Evolutionary conservation across 2,888 invertebrate species (phyloP).

Genomic region (Caenorhabditis afra): DNA sequence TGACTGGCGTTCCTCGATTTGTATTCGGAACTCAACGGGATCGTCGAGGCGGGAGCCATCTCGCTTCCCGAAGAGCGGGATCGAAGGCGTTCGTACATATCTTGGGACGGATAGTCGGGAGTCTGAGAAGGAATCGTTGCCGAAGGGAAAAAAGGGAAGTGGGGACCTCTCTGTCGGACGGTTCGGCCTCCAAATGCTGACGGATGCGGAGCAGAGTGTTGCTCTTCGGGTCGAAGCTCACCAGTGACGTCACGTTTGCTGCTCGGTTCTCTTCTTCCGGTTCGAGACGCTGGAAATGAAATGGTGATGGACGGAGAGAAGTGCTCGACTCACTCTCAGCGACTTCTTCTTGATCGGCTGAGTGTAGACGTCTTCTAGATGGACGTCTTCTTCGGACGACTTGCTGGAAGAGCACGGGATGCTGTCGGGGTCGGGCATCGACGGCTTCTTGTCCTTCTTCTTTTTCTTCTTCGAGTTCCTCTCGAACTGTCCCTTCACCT

Average conservation of each 20-base stretch:
- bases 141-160: not conserved
- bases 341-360: slow-evolving; percentile 62
- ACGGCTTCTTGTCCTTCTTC: slow-evolving; percentile 28
- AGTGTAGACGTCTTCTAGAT: slow-evolving; percentile 61
- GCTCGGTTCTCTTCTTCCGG: slow-evolving; percentile 34
- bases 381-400: slow-evolving; percentile 56
- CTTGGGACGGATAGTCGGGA: slow-evolving; percentile 27
- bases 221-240: slow-evolving; percentile 75
- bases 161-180: slow-evolving; percentile 39
- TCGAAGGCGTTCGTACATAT: slow-evolving; percentile 54
- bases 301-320: not conserved
- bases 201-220: slow-evolving; percentile 69
- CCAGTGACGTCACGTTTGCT: slow-evolving; percentile 66
- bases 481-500: slow-evolving; percentile 44
- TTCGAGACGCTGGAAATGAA: slow-evolving; percentile 20
- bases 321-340: slow-evolving; percentile 8
- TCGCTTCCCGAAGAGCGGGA: slow-evolving; percentile 49
- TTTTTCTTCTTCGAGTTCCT: slow-evolving; percentile 59
- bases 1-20: slow-evolving; percentile 59
- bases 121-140: slow-evolving; percentile 22
- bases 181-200: slow-evolving; percentile 68
- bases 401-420: slow-evolving; percentile 56
- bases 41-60: slow-evolving; percentile 32
- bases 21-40: slow-evolving; percentile 50
- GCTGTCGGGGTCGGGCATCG: slow-evolving; percentile 57